Base-by-base conservation (phyloP, 2,888 invertebrate species). In the Monochamus alternatus region DNA sequence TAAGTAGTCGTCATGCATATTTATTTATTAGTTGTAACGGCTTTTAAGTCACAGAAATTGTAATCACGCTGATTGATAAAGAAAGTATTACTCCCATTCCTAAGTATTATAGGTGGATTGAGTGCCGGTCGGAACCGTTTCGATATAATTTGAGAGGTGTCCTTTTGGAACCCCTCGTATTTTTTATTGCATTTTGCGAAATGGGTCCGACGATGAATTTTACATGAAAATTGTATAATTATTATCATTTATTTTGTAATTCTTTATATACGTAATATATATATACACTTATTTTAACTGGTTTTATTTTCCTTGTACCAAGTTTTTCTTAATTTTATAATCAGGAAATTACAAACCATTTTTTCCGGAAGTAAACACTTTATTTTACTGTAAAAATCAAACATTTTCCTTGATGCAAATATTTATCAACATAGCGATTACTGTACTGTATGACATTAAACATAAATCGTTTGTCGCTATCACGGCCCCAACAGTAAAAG, bases 211-310 rank as follows among this genome's bases (percentile, higher is more conserved):
- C 32, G 44, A 69, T 60, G 7, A 3, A 4, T 30, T 70, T 58
- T 51, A 7, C 32, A 9, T 38, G 8, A 66, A 10, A 65, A n/a
- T 31, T 65, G 51, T 65, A 52, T 65, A 65, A 66, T 51, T 63
- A 44, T n/a, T 60, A 60, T 55, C 71, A 71, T 71, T 71, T 63
- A 71, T 71, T 71, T 71, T 71, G 63, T 71, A 71, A 71, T 71
- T 69, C 52, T 63, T 71, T 71, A 55, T 71, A 71, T 63, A 71
- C 52, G 31, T 22, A 55, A 14, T 65, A 38, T 38, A 30, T n/a
- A 59, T 60, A 71, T 71, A 71, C 47, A 71, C 51, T 63, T 51
- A 71, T 71, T 71, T 22, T 60, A 60, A 51, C 62, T 38, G 10
- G 52, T 14, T 7, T 51, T 12, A 10, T 52, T 38, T 63, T 63